Evolutionary conservation across 2,888 invertebrate genomes (phyloP).

Genomic region (Mythimna impura): DNA sequence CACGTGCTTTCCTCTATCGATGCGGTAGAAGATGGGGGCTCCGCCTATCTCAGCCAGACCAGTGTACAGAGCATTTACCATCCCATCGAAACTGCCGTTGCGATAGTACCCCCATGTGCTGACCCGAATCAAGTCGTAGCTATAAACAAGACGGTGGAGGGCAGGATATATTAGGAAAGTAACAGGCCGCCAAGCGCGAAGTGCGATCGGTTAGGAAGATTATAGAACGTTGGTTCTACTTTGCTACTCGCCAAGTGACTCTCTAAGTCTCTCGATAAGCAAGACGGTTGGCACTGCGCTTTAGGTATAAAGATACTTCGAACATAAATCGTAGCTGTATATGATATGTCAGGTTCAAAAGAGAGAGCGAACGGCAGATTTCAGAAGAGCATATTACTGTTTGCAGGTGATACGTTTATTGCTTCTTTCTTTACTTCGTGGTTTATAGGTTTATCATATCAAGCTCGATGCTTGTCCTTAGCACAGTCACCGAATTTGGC

Average conservation of each 20-base stretch:
- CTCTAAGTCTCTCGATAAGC: neutral
- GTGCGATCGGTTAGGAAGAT: no score
- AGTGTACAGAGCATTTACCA: conserved; percentile 91
- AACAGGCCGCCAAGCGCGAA: no score
- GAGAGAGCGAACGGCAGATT: neutral
- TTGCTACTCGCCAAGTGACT: no score
- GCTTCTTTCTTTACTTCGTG: no score
- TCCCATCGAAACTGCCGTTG: conserved; percentile 92
- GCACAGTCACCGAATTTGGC: neutral
- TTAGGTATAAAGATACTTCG: neutral
- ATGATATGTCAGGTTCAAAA: neutral
- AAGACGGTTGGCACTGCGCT: neutral
- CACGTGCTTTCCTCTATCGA: conserved; percentile 90
- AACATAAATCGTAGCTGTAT: neutral
- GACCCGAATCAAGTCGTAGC: conserved; percentile 84
- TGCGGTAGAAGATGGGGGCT: conserved; percentile 92
- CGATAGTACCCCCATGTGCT: conserved; percentile 92
- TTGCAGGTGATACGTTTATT: no score
- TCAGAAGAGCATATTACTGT: neutral
- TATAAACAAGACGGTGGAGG: conserved; percentile 66
- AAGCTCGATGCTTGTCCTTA: no score
- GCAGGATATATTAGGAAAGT: no score
- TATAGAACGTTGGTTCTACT: no score
- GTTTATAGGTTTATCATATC: no score
- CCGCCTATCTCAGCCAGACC: conserved; percentile 92